Conservation (phyloP, 2,113 vertebrate genomes). For the Okapia johnstoni region DNA sequence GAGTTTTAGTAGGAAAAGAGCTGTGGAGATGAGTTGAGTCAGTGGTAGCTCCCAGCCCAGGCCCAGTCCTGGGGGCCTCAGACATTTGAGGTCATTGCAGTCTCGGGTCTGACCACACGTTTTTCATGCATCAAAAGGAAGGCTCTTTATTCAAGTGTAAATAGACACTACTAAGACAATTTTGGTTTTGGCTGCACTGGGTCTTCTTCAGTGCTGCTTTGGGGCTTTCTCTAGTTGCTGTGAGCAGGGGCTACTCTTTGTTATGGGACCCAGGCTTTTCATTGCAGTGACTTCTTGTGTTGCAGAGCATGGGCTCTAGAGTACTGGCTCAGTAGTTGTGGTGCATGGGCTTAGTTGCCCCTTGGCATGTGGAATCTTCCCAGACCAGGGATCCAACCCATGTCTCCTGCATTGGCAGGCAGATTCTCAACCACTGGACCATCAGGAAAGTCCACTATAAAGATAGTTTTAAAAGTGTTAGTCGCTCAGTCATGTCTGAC, state of each 20-base stretch:
- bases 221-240: not conserved
- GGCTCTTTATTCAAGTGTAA: not conserved
- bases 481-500: not conserved
- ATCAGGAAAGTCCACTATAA: not conserved
- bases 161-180: not conserved
- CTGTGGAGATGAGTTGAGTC: not conserved
- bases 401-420: not conserved
- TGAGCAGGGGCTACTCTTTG: not conserved
- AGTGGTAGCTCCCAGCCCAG: not conserved
- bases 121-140: not conserved
- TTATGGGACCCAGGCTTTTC: rapidly evolving
- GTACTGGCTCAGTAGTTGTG: not conserved
- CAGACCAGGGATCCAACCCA: not conserved
- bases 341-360: not conserved
- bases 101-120: not conserved
- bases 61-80: not conserved
- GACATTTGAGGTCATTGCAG: not conserved
- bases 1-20: not conserved
- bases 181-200: not conserved
- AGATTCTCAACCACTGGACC: not conserved
- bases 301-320: not conserved
- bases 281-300: not conserved
- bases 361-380: not conserved
- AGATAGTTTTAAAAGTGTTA: not conserved
- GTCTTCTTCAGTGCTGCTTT: not conserved